These are phyloP conservation scores for Hypsibius dujardini DNA, from an alignment of 1,140 invertebrate genomes.

Conservation along the genomic window DNA sequence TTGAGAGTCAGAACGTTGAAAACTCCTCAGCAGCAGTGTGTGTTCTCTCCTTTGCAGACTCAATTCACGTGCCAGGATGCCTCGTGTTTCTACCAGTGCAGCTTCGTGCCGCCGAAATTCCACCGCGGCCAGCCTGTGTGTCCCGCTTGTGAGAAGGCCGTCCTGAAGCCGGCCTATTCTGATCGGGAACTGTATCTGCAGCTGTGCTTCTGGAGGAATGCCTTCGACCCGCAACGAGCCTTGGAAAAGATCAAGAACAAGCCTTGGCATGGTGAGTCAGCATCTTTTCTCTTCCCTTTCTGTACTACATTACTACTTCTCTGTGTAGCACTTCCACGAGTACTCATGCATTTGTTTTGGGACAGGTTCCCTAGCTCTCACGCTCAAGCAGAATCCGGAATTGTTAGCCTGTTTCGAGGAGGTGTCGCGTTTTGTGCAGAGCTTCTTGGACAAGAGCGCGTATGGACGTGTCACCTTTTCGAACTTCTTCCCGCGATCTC, in stretches of 20 bases:
- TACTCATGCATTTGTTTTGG: background rate
- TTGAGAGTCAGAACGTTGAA: constrained; percentile 18
- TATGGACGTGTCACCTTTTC: background rate
- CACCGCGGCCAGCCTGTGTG: constrained; percentile 52
- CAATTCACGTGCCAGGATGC: constrained; percentile 74
- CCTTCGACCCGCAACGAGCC: background rate
- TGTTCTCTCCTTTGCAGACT: constrained; percentile 34
- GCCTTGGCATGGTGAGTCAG: background rate
- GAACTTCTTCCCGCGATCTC: background rate
- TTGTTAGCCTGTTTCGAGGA: background rate
- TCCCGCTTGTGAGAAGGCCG: constrained; percentile 48
- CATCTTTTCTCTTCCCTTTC: background rate
- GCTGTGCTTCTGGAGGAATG: constrained; percentile 45
- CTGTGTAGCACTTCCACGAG: background rate
- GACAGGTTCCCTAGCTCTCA: background rate
- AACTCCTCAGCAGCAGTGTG: too few relatives aligned
- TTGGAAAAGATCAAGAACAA: constrained; percentile 7
- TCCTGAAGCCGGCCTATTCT: constrained; percentile 54
- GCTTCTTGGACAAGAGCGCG: background rate
- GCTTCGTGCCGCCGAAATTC: constrained; percentile 43
- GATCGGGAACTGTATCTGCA: constrained; percentile 70
- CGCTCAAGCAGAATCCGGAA: background rate
- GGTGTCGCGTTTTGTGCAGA: background rate
- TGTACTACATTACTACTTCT: background rate
- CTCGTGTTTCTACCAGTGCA: constrained; percentile 50